Percentiles rank a stretch among this genome's conserved stretches.
phyloP scores from a whole-genome alignment of 1,140 invertebrate genomes.

The Drosophila pectinifera region DNA sequence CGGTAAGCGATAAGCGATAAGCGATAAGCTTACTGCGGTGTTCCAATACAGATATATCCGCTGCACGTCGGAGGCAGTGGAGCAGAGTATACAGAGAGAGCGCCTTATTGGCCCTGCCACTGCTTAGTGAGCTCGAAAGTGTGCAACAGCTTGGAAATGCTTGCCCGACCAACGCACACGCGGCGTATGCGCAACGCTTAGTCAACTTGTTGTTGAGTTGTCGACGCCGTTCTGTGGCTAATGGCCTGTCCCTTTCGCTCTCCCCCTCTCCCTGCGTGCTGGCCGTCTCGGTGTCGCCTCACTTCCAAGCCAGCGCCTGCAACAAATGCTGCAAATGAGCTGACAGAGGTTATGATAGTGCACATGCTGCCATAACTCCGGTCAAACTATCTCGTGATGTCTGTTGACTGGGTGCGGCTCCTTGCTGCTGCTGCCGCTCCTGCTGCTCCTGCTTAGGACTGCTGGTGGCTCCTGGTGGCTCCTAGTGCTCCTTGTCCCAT shows the following conservation, averaged over 20 bases:
- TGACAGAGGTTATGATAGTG: slow-evolving; percentile 75
- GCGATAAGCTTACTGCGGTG: slow-evolving; percentile 1
- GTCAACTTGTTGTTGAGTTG: slow-evolving; percentile 50
- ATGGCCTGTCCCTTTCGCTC: slow-evolving; percentile 42
- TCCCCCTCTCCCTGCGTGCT: not conserved
- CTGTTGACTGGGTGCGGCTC: slow-evolving; percentile 54
- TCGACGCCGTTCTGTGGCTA: slow-evolving; percentile 39
- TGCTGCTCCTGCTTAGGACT: not conserved
- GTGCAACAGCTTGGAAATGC: slow-evolving; percentile 81
- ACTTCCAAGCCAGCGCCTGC: slow-evolving; percentile 48
- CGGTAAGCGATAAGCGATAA: slow-evolving; percentile 3
- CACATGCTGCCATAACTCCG: slow-evolving; percentile 53
- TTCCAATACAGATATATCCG: slow-evolving; percentile 27
- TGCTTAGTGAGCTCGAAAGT: slow-evolving; percentile 73
- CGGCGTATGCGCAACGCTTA: slow-evolving; percentile 69
- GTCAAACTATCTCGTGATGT: slow-evolving; percentile 15
- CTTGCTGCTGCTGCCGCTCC: not conserved
- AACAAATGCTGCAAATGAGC: slow-evolving; percentile 81
- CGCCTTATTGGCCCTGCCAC: no score
- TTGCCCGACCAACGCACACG: slow-evolving; percentile 51
- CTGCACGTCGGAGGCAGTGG: slow-evolving; percentile 1
- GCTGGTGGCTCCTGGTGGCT: not conserved
- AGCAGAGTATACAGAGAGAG: not conserved
- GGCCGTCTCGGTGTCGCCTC: slow-evolving; percentile 20
- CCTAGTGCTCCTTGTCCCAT: slow-evolving; percentile 22